phyloP scores from a whole-genome alignment of 2,113 vertebrate species.

The Vidua macroura region DNA sequence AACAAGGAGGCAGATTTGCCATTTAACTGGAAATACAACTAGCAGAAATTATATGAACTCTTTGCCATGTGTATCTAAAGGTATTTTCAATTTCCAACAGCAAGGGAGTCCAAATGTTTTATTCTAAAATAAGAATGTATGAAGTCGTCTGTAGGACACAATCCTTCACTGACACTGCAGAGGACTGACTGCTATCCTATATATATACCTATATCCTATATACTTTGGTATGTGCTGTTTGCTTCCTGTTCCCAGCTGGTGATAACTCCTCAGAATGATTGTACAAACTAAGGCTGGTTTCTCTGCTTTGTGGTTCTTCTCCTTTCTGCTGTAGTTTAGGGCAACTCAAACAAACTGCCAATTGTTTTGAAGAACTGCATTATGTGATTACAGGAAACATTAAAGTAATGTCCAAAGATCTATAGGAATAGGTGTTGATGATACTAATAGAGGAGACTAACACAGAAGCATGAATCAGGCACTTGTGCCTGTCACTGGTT shows the following conservation, averaged over 20 bases:
- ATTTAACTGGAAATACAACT: not conserved
- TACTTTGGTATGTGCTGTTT: not conserved
- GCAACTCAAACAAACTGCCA: not conserved
- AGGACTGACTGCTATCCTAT: not conserved
- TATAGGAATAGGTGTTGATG: not conserved
- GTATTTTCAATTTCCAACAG: not conserved
- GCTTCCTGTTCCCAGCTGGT: not conserved
- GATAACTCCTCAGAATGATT: not conserved
- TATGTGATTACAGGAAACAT: not conserved
- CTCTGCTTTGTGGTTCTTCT: not conserved
- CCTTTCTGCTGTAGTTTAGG: not conserved
- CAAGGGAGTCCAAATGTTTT: not conserved
- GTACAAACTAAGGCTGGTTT: not conserved
- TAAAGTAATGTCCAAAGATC: not conserved
- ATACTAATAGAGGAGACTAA: not conserved
- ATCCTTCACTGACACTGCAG: not conserved
- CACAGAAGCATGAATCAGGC: not conserved
- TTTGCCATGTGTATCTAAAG: not conserved
- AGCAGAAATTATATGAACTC: not conserved
- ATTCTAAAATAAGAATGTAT: not conserved
- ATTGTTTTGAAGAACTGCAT: not conserved
- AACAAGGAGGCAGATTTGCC: not conserved
- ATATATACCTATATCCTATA: fast-evolving
- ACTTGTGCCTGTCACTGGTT: not conserved
- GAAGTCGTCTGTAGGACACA: not conserved